Percentiles rank a stretch among this genome's conserved stretches.
phyloP scores from a whole-genome alignment of 2,797 vertebrate genomes.

The Acrossocheilus fasciatus region DNA sequence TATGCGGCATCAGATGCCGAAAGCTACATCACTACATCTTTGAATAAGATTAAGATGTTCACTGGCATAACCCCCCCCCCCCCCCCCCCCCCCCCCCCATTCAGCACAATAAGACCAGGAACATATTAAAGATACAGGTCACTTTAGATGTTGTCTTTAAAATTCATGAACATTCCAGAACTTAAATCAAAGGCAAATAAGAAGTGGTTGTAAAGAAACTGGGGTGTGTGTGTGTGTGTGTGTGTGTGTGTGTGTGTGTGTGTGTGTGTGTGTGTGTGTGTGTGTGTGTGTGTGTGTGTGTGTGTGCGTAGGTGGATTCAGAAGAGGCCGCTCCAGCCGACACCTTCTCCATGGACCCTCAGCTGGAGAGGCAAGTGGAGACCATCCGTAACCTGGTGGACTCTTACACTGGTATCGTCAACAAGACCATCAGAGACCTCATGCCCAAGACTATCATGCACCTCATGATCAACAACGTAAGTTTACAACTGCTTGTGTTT shows the following conservation, averaged over 20 bases:
- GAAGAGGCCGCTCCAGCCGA: slow-evolving; percentile 86
- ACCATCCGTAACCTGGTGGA: slow-evolving; percentile 97
- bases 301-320: slow-evolving; percentile 79
- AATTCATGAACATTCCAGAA: not conserved
- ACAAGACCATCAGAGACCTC: slow-evolving; percentile 96
- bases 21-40: too few species aligned
- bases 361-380: slow-evolving; percentile 95
- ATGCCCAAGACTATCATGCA: slow-evolving; percentile 99
- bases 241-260: too few species aligned
- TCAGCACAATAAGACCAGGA: not conserved
- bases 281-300: slow-evolving; percentile 33
- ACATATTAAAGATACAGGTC: not conserved
- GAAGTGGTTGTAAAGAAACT: not conserved
- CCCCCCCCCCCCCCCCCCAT: too few species aligned
- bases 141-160: not conserved
- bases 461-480: slow-evolving; percentile 97
- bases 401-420: slow-evolving; percentile 93
- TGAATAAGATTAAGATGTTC: too few species aligned
- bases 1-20: too few species aligned
- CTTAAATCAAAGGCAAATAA: too few species aligned
- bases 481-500: slow-evolving; percentile 43
- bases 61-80: too few species aligned
- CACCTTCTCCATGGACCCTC: slow-evolving; percentile 96
- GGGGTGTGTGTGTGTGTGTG: not conserved
- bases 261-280: too few species aligned